Conservation (phyloP, 2,888 invertebrate species). For the Quadroppia sp. region DNA sequence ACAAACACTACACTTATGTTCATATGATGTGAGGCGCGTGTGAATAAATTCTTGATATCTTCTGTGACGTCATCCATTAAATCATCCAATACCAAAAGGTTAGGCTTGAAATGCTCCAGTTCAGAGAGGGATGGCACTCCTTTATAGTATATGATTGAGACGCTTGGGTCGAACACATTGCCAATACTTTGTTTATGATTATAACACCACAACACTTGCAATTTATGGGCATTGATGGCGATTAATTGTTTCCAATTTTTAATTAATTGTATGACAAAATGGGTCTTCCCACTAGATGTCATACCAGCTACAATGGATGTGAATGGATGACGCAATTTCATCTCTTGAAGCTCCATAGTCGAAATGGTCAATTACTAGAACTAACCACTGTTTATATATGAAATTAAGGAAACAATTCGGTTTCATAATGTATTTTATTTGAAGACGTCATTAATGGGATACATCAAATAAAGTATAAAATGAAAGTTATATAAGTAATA, state of each 20-base stretch:
- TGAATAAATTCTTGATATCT: conserved; percentile 39
- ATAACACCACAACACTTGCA: background rate
- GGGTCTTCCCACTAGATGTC: background rate
- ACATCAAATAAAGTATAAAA: too few relatives aligned
- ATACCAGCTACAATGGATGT: background rate
- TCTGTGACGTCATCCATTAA: conserved; percentile 31
- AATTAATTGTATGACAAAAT: background rate
- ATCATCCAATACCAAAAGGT: conserved; percentile 36
- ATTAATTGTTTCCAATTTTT: background rate
- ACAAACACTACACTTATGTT: conserved; percentile 41
- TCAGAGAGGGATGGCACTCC: background rate
- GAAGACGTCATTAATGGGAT: too few relatives aligned
- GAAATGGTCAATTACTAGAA: too few relatives aligned
- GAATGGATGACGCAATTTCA: background rate
- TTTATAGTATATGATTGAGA: too few relatives aligned
- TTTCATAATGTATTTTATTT: too few relatives aligned
- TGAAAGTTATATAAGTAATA: too few relatives aligned
- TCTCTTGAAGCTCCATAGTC: background rate
- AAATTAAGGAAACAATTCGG: too few relatives aligned
- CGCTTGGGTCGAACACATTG: too few relatives aligned
- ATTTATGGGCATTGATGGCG: background rate
- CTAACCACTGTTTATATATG: too few relatives aligned
- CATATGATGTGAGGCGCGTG: conserved; percentile 40
- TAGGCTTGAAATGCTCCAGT: background rate
- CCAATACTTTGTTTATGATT: background rate